phyloP scores from a whole-genome alignment of 2,888 invertebrate genomes.

The Eupithecia subfuscata region DNA sequence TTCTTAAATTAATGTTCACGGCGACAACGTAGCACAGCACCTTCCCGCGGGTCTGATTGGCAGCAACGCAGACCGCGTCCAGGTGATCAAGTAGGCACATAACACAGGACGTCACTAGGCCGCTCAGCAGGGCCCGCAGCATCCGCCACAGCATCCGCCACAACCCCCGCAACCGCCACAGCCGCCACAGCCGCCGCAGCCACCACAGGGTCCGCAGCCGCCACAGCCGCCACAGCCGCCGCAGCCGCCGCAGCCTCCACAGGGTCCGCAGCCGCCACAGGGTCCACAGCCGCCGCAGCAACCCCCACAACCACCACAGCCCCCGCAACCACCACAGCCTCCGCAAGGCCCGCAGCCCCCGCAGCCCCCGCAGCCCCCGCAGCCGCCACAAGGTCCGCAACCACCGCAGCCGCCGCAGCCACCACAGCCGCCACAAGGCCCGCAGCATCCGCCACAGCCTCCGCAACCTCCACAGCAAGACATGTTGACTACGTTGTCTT shows the following conservation, averaged over 20 bases:
- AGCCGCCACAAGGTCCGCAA: not conserved
- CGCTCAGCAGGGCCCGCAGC: not conserved
- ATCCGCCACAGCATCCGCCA: not conserved
- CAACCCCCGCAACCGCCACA: not conserved
- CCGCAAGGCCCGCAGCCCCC: not conserved
- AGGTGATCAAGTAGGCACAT: constrained; percentile 4
- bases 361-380: not conserved
- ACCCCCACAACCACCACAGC: not conserved
- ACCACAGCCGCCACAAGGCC: constrained; percentile 5
- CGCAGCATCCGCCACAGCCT: constrained; percentile 3
- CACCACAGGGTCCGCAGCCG: not conserved
- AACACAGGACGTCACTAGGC: not conserved
- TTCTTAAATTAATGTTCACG: constrained; percentile 5
- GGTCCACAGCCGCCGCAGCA: not conserved
- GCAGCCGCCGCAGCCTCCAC: not conserved
- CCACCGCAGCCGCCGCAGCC: not conserved
- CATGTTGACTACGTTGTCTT: constrained; percentile 2
- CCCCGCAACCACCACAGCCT: not conserved
- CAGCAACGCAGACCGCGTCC: not conserved
- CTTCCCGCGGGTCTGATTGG: not conserved
- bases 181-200: not conserved
- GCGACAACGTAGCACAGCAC: not conserved
- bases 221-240: not conserved
- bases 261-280: not conserved
- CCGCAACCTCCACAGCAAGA: constrained; percentile 6